These are phyloP conservation scores for Cyrtorhinus lividipennis DNA, from an alignment of 1,140 invertebrate species.

Conservation along the genomic window DNA sequence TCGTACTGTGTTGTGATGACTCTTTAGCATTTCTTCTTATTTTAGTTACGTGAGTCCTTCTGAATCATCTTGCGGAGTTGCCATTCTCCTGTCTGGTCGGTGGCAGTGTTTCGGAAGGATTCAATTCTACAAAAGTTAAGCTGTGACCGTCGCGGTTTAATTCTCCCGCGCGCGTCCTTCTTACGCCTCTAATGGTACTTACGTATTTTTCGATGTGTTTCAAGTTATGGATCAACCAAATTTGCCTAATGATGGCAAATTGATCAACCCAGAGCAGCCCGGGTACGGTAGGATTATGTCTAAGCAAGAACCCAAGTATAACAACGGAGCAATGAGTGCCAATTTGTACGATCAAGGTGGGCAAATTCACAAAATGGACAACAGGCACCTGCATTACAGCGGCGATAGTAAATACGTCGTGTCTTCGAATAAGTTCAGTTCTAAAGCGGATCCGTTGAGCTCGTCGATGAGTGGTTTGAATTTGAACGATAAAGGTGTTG, in stretches of 20 bases:
- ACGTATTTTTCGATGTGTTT: background rate
- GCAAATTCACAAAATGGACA: background rate
- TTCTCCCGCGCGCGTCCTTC: too few species aligned
- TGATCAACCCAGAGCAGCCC: background rate
- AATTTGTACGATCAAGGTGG: too few species aligned
- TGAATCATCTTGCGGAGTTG: too few species aligned
- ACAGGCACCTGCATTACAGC: background rate
- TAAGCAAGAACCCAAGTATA: constrained; percentile 12
- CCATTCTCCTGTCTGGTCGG: too few species aligned
- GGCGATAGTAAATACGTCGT: background rate
- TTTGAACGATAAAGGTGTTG: constrained; percentile 21
- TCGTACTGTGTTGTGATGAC: background rate
- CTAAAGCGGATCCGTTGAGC: constrained; percentile 38
- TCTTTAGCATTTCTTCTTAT: background rate
- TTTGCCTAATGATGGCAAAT: background rate
- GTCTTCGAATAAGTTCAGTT: background rate
- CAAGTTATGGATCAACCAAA: background rate
- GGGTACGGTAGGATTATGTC: constrained; percentile 19
- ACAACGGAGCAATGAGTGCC: constrained; percentile 1
- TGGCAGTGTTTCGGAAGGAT: too few species aligned
- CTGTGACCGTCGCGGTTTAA: too few species aligned
- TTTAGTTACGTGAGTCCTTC: background rate
- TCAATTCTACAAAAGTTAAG: too few species aligned
- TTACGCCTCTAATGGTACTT: background rate
- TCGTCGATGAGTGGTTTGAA: constrained; percentile 20